Evolutionary conservation across 2,113 vertebrate species (phyloP), one percentile per base, ranked within the genome.

Genomic region (Progne subis): DNA sequence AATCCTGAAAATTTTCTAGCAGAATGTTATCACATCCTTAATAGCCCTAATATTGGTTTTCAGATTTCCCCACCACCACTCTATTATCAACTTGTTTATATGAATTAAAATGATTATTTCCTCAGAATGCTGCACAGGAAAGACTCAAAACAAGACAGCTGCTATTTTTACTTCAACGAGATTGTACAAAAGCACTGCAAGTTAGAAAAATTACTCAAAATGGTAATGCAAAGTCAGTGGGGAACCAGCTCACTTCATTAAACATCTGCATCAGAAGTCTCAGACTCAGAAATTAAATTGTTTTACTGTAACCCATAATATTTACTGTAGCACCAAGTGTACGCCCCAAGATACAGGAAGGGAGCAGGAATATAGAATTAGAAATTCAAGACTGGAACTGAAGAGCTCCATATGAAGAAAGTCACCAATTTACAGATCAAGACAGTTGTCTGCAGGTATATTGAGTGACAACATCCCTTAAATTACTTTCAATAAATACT

Each of bases 181-280:
- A 77, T 12, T 18, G 6, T 95, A 95, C 32, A 93, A 85, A 75
- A 97, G 68, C 80, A 86, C 47, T 81, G 69, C 13, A 75, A 96
- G 72, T 95, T 79, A 64, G 28, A 28, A 81, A 90, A 95, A 94
- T 91, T 90, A 95, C 72, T 92, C 67, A 79, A 95, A 96, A 80
- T 82, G 61, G 86, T 96, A 94, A 95, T 72, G 74, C 74, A 93
- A 93, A 87, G 83, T 82, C 97, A 97, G 95, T 88, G 76, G 95
- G 94, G 89, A 96, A 96, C 72, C 80, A 94, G 69, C 84, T 90
- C 86, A 94, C 88, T 89, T 97, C 76, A 94, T 96, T 97, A 97
- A 96, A 96, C 71, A 92, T 65, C 70, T 93, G 93, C 86, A 90
- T 84, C 43, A 92, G 59, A 92, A 96, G 92, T 44, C 78, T 92